Conservation (phyloP, 2,888 invertebrate genomes). For the Elgonia sp. region DNA sequence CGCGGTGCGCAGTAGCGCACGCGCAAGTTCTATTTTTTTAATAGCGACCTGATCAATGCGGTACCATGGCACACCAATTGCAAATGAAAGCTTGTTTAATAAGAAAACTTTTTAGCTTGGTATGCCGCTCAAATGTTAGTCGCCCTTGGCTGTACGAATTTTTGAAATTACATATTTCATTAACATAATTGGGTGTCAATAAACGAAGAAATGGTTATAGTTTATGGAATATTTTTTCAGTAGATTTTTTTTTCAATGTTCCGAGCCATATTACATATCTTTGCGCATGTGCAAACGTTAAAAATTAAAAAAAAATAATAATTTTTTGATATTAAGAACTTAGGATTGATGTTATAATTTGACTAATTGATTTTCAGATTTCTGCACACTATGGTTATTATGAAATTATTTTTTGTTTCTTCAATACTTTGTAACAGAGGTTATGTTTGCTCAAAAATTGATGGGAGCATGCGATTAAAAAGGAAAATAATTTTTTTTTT, state of each 20-base stretch:
- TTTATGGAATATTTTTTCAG: slow-evolving; percentile 13
- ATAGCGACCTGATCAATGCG: slow-evolving; percentile 26
- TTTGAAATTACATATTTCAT: slow-evolving; percentile 28
- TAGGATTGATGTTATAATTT: too few relatives aligned
- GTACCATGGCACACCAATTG: slow-evolving; percentile 29
- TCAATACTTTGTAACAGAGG: too few relatives aligned
- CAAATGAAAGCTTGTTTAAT: slow-evolving; percentile 7
- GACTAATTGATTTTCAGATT: too few relatives aligned
- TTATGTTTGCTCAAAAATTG: too few relatives aligned
- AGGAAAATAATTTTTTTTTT: too few relatives aligned
- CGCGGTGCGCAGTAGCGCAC: slow-evolving; percentile 38
- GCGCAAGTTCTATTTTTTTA: background rate
- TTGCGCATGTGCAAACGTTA: slow-evolving; percentile 14
- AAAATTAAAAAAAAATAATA: background rate
- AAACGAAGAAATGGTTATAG: slow-evolving; percentile 20
- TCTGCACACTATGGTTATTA: too few relatives aligned
- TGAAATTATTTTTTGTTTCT: too few relatives aligned
- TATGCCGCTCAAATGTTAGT: slow-evolving; percentile 16
- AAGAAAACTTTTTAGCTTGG: slow-evolving; percentile 4
- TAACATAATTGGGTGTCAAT: slow-evolving; percentile 23
- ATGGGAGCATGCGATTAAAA: too few relatives aligned
- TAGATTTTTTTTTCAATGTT: slow-evolving; percentile 18
- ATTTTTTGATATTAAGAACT: background rate
- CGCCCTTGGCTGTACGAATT: slow-evolving; percentile 16
- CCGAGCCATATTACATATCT: slow-evolving; percentile 18